Conservation (phyloP, 2,113 vertebrate genomes). For the Narcine bancroftii region DNA sequence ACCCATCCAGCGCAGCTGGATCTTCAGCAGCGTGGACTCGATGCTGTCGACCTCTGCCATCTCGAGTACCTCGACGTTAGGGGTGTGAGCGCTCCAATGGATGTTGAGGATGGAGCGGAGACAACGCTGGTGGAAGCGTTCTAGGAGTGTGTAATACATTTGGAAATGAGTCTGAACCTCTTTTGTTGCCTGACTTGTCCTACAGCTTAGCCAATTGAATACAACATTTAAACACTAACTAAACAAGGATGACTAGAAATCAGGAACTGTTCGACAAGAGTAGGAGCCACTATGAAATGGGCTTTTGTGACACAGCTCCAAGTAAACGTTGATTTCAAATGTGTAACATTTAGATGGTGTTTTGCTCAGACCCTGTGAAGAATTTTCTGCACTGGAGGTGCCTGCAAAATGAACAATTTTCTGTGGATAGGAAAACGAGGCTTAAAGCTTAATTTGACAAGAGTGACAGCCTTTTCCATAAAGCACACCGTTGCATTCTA, state of each 20-base stretch:
- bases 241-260: neutral
- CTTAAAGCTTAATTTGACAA: neutral
- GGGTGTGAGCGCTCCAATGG: too few species aligned
- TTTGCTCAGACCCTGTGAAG: neutral
- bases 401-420: neutral
- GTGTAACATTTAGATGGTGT: neutral
- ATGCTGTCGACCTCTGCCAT: too few species aligned
- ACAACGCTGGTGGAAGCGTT: too few species aligned
- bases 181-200: slow-evolving; percentile 18
- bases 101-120: too few species aligned
- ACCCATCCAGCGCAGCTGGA: too few species aligned
- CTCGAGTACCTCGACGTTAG: too few species aligned
- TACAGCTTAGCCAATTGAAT: neutral
- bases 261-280: neutral
- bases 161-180: neutral
- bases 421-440: neutral
- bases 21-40: too few species aligned
- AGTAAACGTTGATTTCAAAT: neutral
- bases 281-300: neutral
- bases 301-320: neutral
- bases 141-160: slow-evolving; percentile 10
- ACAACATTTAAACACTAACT: neutral
- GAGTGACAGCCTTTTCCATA: neutral
- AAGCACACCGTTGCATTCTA: neutral
- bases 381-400: neutral